Evolutionary conservation across 1,140 invertebrate genomes (phyloP), one percentile per base, ranked within the genome.

Genomic region (Drosophila auraria): DNA sequence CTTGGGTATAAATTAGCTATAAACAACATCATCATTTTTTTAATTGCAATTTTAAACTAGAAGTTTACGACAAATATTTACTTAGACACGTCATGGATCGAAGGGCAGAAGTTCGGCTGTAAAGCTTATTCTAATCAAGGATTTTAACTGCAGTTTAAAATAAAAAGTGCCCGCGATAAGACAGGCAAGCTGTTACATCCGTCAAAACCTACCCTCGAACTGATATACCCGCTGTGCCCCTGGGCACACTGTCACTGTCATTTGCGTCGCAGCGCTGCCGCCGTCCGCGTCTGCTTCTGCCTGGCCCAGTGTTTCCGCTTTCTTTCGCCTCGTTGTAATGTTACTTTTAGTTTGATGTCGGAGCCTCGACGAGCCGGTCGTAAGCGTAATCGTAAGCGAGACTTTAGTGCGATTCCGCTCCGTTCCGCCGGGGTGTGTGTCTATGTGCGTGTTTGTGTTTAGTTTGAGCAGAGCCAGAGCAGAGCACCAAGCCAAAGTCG

Each of bases 281-380:
- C 44, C 44, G 78, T 62, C 63, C 60, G 65, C 82, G 80, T 70
- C 74, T 72, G 50, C 25, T 11, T 53, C 25, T 86, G 83, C 82
- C 82, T 90, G 86, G 75, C 87, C 87, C 86, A 90, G 86, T 90
- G 86, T 90, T 89, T 89, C 86, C 84, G 84, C 86, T 89, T 89
- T 89, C 87, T 90, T 90, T 90, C 79, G 68, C 64, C 68, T 71
- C 68, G 84, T 83, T 84, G 86, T 91, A 90, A 90, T 90, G 86
- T 90, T 90, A 90, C 87, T 86, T 90, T 90, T 90, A 90, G 86
- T 90, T 90, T 84, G 82, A 80, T 86, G 76, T 82, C 79, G 82
- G 87, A 86, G 81, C 84, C 84, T 84, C 84, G 73, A 65, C 84
- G 84, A 90, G 78, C 86, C 79, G 86, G 86, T 87, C 77, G 86